phyloP scores from a whole-genome alignment of 2,888 invertebrate genomes.

The Ellobium chinense region DNA sequence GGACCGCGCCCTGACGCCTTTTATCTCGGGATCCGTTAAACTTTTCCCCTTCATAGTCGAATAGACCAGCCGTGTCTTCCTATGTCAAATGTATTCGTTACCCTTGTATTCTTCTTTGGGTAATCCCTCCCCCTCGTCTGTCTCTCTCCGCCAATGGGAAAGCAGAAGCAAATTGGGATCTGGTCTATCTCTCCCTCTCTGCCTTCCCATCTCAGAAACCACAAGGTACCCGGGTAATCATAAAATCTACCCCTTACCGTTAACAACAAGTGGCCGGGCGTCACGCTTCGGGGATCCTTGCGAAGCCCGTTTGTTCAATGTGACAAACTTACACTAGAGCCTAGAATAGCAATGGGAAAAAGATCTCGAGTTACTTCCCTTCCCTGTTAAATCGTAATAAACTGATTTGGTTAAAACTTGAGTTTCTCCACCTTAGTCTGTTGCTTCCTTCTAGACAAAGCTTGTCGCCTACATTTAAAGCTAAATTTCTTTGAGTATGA shows the following conservation, averaged over 20 bases:
- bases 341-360: no score
- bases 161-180: background rate
- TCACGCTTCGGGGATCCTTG: background rate
- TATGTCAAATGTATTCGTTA: constrained; percentile 8
- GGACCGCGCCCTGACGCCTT: constrained; percentile 1
- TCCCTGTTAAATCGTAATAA: no score
- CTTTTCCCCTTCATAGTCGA: constrained; percentile 12
- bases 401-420: no score
- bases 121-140: background rate
- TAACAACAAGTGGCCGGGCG: background rate
- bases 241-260: background rate
- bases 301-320: background rate
- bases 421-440: no score
- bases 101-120: background rate
- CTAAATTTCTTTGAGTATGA: no score
- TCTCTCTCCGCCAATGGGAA: constrained; percentile 18
- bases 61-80: background rate
- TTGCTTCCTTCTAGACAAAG: no score
- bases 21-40: constrained; percentile 6
- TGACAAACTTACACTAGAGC: background rate
- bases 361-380: no score
- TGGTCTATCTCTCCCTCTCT: no score
- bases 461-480: no score
- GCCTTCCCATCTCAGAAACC: background rate
- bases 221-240: background rate